Evolutionary conservation across 2,888 invertebrate genomes (phyloP), one percentile per base, ranked within the genome.

Genomic region (Myathropa florea): DNA sequence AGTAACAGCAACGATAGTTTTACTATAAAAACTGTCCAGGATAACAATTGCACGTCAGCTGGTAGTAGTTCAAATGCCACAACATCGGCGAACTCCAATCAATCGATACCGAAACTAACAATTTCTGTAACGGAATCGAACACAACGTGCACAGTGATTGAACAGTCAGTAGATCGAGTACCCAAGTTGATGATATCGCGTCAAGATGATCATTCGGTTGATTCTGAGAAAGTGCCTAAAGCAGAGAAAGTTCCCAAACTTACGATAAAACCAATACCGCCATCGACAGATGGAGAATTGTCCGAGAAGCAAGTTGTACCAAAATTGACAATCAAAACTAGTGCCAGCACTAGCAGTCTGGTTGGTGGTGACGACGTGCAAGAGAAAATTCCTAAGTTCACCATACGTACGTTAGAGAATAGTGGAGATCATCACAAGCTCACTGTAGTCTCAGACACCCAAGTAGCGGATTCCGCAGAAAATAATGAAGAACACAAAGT

Each of bases 221-320:
- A 77, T 73, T 68, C 73, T n/a, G 80, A 85, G 71, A 79, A 77
- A 80, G 88, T 92, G 93, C 89, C 94, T 93, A 89, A 93, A 93
- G 26, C 93, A 93, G 88, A 94, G 93, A 89, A 94, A 93, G 92
- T 94, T 93, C 91, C 93, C 93, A 90, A 93, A 94, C 64, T 94
- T 93, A 91, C 94, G 93, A 7, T 94, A 93, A 90, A 93, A 91
- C 90, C 93, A 93, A 94, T 89, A 92, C 91, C 57, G 90, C 92
- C 53, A 93, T 93, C 93, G 93, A 75, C 93, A 93, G 77, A 93
- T 93, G 88, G 93, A 93, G 89, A 88, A 67, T 12, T 60, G 2
- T 26, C 65, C 10, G 88, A 75, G 12, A 85, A 88, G 28, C 89
- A 89, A 68, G 73, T 89, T 21, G 89, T 92, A 61, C 90, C 91